Conservation (phyloP, 2,113 vertebrate species). For the Sprattus sprattus region DNA sequence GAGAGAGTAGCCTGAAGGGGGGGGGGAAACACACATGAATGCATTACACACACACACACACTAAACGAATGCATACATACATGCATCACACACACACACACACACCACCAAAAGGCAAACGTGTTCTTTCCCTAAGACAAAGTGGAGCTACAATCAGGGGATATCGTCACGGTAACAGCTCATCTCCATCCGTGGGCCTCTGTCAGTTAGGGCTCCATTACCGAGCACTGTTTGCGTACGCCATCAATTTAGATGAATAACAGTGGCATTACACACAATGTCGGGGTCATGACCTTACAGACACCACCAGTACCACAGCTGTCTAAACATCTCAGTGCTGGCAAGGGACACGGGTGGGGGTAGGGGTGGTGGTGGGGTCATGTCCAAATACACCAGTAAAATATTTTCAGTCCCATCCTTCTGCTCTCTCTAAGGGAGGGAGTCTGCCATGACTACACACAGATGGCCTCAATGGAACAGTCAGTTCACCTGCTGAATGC, state of each 20-base stretch:
- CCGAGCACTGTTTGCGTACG: slow-evolving; percentile 57
- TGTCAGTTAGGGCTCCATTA: slow-evolving; percentile 21
- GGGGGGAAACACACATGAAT: background rate
- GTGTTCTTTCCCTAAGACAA: background rate
- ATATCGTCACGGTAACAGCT: background rate
- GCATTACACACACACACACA: background rate
- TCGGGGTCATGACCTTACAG: slow-evolving; percentile 65
- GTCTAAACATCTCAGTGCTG: slow-evolving; percentile 64
- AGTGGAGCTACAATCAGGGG: background rate
- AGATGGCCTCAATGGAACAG: background rate
- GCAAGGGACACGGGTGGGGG: background rate
- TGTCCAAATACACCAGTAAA: background rate
- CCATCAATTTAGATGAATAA: slow-evolving; percentile 64
- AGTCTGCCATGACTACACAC: background rate
- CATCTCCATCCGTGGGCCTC: slow-evolving; percentile 1
- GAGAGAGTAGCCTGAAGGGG: slow-evolving; percentile 72
- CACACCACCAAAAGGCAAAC: background rate
- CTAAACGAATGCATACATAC: background rate
- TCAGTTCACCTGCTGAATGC: background rate
- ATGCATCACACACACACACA: slow-evolving; percentile 8
- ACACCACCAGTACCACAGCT: slow-evolving; percentile 67
- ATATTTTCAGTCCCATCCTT: background rate
- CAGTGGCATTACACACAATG: slow-evolving; percentile 67
- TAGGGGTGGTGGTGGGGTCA: background rate
- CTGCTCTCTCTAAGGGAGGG: background rate